phyloP scores from a whole-genome alignment of 1,140 invertebrate species.

The Drosophila ogumai region DNA sequence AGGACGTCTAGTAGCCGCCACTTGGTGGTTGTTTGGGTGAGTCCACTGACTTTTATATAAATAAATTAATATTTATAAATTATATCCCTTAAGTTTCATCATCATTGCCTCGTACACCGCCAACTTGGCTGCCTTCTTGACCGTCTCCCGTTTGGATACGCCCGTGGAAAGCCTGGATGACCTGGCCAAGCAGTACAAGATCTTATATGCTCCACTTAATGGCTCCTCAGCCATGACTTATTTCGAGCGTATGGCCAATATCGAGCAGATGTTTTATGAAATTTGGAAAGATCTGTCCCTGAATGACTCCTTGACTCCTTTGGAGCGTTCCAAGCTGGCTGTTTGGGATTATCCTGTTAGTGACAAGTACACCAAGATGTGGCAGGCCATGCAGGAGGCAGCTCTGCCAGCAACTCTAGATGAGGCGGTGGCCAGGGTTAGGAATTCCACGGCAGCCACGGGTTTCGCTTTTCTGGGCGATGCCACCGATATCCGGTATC shows the following conservation, averaged over 20 bases:
- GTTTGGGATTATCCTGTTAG: conserved; percentile 99
- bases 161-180: conserved; percentile 97
- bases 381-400: conserved; percentile 97
- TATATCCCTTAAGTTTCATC: conserved; percentile 89
- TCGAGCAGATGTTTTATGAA: conserved; percentile 97
- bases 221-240: conserved; percentile 94
- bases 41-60: neutral
- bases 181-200: conserved; percentile 97
- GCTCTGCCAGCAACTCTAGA: conserved; percentile 91
- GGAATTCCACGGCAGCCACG: conserved; percentile 89
- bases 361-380: conserved; percentile 99
- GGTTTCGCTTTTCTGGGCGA: conserved; percentile 97
- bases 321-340: conserved; percentile 96
- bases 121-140: conserved; percentile 97
- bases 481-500: conserved; percentile 96
- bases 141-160: conserved; percentile 95
- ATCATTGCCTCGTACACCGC: conserved; percentile 99
- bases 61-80: neutral
- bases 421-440: conserved; percentile 92
- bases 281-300: conserved; percentile 99
- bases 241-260: conserved; percentile 97
- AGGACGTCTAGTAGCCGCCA: conserved; percentile 95
- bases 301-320: conserved; percentile 94
- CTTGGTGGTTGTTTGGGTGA: conserved; percentile 97
- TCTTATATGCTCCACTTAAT: conserved; percentile 95